Percentiles rank a stretch among this genome's conserved stretches.
Conservation (phyloP, 2,113 vertebrate genomes). For the Dicerorhinus sumatrensis region DNA sequence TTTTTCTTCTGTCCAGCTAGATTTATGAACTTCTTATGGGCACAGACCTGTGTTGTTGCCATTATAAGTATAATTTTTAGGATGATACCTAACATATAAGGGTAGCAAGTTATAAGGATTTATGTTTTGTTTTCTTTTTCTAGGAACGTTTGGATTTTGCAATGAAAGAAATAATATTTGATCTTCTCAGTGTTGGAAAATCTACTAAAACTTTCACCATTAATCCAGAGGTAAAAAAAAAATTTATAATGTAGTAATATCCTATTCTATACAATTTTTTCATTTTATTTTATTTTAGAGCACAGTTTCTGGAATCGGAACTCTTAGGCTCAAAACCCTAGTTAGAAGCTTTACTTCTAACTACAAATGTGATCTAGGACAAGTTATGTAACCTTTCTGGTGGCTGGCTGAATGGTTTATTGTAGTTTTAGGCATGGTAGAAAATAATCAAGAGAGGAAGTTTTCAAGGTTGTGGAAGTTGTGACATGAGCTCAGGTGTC, state of each 20-base stretch:
- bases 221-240: constrained; percentile 96
- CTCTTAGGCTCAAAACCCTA: neutral
- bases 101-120: neutral
- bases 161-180: constrained; percentile 99
- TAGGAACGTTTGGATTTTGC: constrained; percentile 99
- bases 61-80: neutral
- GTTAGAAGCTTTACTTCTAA: neutral
- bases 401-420: neutral
- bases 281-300: neutral
- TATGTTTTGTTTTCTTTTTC: neutral
- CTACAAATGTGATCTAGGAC: neutral
- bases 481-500: neutral
- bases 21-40: neutral
- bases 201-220: constrained; percentile 99
- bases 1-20: neutral
- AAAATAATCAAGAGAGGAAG: neutral
- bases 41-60: neutral
- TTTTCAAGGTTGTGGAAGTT: neutral
- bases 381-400: neutral
- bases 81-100: neutral
- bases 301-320: neutral
- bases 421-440: neutral
- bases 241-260: neutral
- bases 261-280: neutral
- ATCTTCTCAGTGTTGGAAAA: constrained; percentile 99